Percentiles rank a stretch among this genome's conserved stretches.
phyloP scores from a whole-genome alignment of 2,888 invertebrate species.

The Gymnocheta viridis region DNA sequence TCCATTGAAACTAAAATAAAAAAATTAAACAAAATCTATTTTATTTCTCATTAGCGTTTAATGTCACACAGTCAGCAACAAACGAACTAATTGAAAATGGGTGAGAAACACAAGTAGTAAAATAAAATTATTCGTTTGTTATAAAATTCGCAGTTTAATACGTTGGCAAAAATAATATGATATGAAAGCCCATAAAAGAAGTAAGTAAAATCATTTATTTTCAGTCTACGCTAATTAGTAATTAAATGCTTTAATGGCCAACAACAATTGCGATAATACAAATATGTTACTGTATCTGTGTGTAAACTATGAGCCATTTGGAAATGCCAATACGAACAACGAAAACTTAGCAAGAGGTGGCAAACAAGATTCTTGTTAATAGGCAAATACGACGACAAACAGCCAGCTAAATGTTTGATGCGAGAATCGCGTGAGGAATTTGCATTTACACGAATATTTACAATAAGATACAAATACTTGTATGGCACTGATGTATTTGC shows the following conservation, averaged over 20 bases:
- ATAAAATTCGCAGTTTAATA: slow-evolving; percentile 31
- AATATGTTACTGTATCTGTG: neutral
- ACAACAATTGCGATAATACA: neutral
- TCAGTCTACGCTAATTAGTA: slow-evolving; percentile 55
- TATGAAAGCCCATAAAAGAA: slow-evolving; percentile 8
- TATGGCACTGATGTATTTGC: slow-evolving; percentile 43
- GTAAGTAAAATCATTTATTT: slow-evolving; percentile 36
- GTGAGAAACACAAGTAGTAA: neutral
- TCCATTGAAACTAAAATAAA: slow-evolving; percentile 31
- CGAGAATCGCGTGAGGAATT: slow-evolving; percentile 72
- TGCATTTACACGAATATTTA: slow-evolving; percentile 68
- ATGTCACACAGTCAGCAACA: slow-evolving; percentile 52
- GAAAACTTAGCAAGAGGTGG: slow-evolving; percentile 33
- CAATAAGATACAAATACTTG: slow-evolving; percentile 51
- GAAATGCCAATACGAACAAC: neutral
- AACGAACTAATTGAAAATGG: slow-evolving; percentile 41
- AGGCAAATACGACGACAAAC: slow-evolving; percentile 25
- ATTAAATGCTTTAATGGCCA: slow-evolving; percentile 61
- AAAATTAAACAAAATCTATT: slow-evolving; percentile 49
- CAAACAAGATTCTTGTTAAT: slow-evolving; percentile 71
- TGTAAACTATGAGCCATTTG: slow-evolving; percentile 12
- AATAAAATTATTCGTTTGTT: slow-evolving; percentile 32
- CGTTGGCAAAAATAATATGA: slow-evolving; percentile 5
- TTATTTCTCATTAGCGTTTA: slow-evolving; percentile 60
- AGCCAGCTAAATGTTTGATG: slow-evolving; percentile 63